These are phyloP conservation scores for Caenorhabditis sinica DNA, from an alignment of 2,888 invertebrate species.

Conservation along the genomic window DNA sequence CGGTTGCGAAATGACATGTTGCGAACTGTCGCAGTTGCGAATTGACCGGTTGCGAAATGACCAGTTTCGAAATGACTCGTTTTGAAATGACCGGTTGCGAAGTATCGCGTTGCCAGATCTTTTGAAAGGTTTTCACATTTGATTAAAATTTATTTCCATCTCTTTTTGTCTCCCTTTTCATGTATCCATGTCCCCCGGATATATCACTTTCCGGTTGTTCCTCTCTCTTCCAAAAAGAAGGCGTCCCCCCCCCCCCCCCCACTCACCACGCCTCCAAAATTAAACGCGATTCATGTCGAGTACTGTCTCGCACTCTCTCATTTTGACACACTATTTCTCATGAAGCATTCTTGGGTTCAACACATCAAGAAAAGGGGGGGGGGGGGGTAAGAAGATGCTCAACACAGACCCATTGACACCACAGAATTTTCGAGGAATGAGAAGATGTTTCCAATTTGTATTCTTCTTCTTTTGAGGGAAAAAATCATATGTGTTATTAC, in stretches of 20 bases:
- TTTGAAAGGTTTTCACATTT: slow-evolving; percentile 7
- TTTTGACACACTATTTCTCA: slow-evolving; percentile 13
- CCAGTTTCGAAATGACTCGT: too few species aligned
- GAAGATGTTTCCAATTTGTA: slow-evolving; percentile 30
- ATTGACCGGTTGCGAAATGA: too few species aligned
- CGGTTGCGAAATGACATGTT: too few species aligned
- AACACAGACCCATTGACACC: slow-evolving; percentile 38
- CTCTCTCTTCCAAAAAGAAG: slow-evolving; percentile 2
- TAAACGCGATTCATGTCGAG: slow-evolving; percentile 64
- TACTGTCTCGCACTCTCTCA: slow-evolving; percentile 31
- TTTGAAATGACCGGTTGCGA: too few species aligned
- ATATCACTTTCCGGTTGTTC: slow-evolving; percentile 49
- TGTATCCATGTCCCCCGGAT: slow-evolving; percentile 19
- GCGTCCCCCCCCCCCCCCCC: not conserved
- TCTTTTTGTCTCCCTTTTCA: not conserved
- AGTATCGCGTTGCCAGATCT: too few species aligned
- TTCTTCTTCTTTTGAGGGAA: not conserved
- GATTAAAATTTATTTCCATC: slow-evolving; percentile 12
- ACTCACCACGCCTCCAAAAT: slow-evolving; percentile 39
- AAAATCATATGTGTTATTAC: not conserved
- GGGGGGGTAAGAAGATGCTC: slow-evolving; percentile 17
- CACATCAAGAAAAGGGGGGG: not conserved
- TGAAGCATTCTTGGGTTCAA: not conserved
- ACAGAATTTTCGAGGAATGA: slow-evolving; percentile 4
- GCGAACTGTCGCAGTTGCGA: too few species aligned